Base-by-base conservation (phyloP, 2,797 vertebrate species). In the Acipenser transmontanus region DNA sequence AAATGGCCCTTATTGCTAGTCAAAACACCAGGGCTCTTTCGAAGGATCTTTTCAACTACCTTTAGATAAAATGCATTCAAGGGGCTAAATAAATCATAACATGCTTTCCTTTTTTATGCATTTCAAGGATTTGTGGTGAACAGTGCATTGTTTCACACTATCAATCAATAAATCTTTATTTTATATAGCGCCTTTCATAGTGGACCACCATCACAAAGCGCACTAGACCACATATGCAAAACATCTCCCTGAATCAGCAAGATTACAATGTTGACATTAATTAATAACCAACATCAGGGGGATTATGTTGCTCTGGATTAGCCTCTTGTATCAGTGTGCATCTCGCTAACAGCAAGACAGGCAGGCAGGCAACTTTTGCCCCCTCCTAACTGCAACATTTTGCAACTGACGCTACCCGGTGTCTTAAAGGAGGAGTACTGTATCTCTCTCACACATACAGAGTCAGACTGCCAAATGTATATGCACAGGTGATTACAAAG, bases 251-350 rank as follows among this genome's bases (percentile, higher is more conserved):
- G 80, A 85, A 79, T 85, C 82, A 78, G 70, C 69, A 75, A 78
- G 78, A 84, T 80, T 78, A 78, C 72, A 49, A 78, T 79, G 73
- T 81, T 83, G 86, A 82, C 78, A 76, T 76, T 81, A 87, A 87
- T 86, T 87, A 86, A 87, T 84, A 79, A 81, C 74, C 59, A 74
- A 69, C 74, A 82, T 77, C 78, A 81, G 72, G 63, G 68, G 80
- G 77, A 83, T 84, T 84, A 85, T 80, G 76, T 74, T 83, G 78
- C 81, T 77, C 8, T 69, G 79, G 78, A 80, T 84, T 85, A 84
- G 81, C 81, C 76, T 66, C 63, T 34, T 78, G 77, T 72, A 85
- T 87, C 84, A 87, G 82, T 84, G 75, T 73, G 74, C 74, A 76
- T 79, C 78, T 78, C 70, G 63, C 70, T 67, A 68, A 79, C 76